Base-by-base conservation (phyloP, 1,140 invertebrate genomes). In the Pseudomyrmex concolor region DNA sequence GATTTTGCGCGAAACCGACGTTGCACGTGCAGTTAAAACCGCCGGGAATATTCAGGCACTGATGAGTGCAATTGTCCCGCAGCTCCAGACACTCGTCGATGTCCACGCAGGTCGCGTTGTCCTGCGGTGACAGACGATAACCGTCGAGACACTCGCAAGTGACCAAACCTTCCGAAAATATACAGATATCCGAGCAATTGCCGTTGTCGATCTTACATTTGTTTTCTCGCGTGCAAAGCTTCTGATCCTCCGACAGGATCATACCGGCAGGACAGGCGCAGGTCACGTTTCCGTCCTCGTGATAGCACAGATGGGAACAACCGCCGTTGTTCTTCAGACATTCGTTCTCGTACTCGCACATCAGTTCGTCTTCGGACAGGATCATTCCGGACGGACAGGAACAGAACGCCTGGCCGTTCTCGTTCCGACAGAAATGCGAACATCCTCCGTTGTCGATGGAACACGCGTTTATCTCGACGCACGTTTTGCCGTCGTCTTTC, bases 21-120 rank as follows among this genome's bases (percentile, higher is more conserved):
- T 97, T 96, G 91, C 97, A 98, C 50, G 94, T 94, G 89, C 97
- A 98, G 89, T 96, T 96, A 92, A 96, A 97, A 4, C 96, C 96
- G 48, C 96, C 97, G 78, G 96, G 95, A 90, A 95, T 96, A 85
- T 97, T 97, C 9, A 96, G 95, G 89, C 97, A 98, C 1, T 95
- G 94, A 67, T 96, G 95, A 2, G 91, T 91, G 76, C 95, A 95
- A 43, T 94, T 92, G 51, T 94, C 92, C 4, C 89, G 89, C 50
- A 94, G 88, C 34, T 90, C 87, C 13, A 86, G 57, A 83, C 96
- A 96, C 80, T 96, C 96, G 89, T 96, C 94, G 13, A 96, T 90
- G 86, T 96, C 95, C 70, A 94, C 86, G 19, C 93, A 94, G 0
- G 90, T 90, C 0, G 76, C 22, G 17, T 91, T 90, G 13, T 89